Conservation (phyloP, 2,797 vertebrate species). For the Galago senegalensis region DNA sequence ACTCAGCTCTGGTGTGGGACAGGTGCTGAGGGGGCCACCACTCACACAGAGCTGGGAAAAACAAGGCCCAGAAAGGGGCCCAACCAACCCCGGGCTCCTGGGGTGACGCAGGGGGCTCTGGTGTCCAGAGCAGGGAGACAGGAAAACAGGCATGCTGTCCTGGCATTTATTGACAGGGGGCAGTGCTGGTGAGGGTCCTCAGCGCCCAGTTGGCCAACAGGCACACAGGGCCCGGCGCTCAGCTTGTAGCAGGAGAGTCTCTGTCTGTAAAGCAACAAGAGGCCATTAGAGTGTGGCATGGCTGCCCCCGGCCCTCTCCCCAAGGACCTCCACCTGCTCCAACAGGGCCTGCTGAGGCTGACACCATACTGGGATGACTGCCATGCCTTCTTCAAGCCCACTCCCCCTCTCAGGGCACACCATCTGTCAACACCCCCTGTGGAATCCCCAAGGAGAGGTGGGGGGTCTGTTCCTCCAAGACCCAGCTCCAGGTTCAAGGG, state of each 20-base stretch:
- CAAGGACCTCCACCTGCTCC: background rate
- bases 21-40: background rate
- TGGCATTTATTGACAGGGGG: conserved; percentile 70
- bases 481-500: background rate
- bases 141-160: background rate
- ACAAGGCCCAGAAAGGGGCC: background rate
- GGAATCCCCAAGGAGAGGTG: no score
- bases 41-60: background rate
- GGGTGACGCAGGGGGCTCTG: background rate
- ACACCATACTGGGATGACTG: background rate
- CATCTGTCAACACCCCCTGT: background rate
- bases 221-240: conserved; percentile 95
- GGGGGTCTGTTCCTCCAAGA: background rate
- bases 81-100: background rate
- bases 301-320: background rate
- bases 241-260: conserved; percentile 94
- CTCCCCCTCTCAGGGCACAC: background rate
- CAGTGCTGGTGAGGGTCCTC: conserved; percentile 71
- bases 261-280: conserved; percentile 91
- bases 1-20: background rate
- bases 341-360: fast-evolving
- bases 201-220: conserved; percentile 93
- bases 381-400: background rate
- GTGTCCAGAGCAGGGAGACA: background rate
- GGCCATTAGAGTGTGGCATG: background rate